Conservation (phyloP, 1,140 invertebrate genomes). For the Coenobita brevimanus region DNA sequence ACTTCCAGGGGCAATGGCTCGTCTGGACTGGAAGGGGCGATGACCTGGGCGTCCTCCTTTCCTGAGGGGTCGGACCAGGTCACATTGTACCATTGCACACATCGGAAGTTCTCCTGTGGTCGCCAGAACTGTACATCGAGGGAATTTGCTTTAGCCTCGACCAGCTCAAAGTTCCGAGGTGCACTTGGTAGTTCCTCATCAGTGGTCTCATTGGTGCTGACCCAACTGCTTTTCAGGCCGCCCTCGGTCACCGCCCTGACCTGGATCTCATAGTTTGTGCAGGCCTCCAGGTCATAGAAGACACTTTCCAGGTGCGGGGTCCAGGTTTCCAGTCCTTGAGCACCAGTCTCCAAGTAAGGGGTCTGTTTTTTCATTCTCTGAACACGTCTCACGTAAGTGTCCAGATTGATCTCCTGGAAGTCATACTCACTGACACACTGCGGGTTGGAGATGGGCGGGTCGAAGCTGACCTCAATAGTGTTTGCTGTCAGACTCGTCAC, state of each 20-base stretch:
- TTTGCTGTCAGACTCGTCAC: conserved; percentile 15
- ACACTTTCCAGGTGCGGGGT: background rate
- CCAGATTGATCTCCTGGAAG: background rate
- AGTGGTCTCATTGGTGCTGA: background rate
- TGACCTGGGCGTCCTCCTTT: background rate
- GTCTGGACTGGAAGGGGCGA: background rate
- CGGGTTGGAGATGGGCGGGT: conserved; percentile 11
- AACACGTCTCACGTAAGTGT: background rate
- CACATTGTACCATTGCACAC: background rate
- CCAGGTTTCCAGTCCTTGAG: no score
- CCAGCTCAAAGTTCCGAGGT: background rate
- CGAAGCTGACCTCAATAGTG: conserved; percentile 22
- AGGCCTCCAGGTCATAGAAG: conserved; percentile 39
- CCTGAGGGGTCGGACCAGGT: background rate
- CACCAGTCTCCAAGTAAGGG: background rate
- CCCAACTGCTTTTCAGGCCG: conserved; percentile 25
- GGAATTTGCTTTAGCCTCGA: background rate
- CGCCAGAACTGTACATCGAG: conserved; percentile 13
- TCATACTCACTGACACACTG: conserved; percentile 48
- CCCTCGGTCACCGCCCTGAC: conserved; percentile 6
- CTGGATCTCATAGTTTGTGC: conserved; percentile 18
- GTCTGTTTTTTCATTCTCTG: background rate
- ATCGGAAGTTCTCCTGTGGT: background rate
- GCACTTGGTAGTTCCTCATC: background rate
- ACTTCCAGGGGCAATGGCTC: background rate